Evolutionary conservation across 2,113 vertebrate genomes (phyloP).

Genomic region (Gobius niger): DNA sequence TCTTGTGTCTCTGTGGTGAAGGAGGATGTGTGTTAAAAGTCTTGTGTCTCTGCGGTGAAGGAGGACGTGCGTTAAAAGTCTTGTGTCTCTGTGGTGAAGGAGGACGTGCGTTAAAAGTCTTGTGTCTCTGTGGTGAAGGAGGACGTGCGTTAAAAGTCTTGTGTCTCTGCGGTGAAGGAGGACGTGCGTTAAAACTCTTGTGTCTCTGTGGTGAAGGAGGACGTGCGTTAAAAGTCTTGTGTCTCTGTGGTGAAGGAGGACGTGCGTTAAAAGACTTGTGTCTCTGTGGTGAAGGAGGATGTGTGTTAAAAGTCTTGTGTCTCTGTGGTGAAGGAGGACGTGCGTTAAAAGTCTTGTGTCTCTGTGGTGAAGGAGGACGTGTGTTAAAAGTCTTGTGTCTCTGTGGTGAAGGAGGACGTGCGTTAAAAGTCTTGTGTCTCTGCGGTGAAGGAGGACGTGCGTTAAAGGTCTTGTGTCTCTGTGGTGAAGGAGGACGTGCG

Average conservation of each 20-base stretch:
- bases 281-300: conserved; percentile 49
- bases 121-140: conserved; percentile 38
- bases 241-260: conserved; percentile 49
- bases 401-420: conserved; percentile 53
- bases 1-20: conserved; percentile 15
- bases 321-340: conserved; percentile 48
- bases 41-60: conserved; percentile 32
- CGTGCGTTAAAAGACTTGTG: conserved; percentile 22
- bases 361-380: conserved; percentile 54
- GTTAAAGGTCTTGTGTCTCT: not conserved
- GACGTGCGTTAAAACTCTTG: conserved; percentile 39
- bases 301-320: conserved; percentile 23
- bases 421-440: conserved; percentile 5
- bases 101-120: conserved; percentile 43
- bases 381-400: conserved; percentile 6
- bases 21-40: conserved; percentile 56
- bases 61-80: conserved; percentile 47
- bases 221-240: conserved; percentile 36
- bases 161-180: conserved; percentile 39
- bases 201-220: conserved; percentile 44
- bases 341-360: conserved; percentile 24
- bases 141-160: conserved; percentile 41
- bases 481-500: conserved; percentile 58
- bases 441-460: conserved; percentile 57
- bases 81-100: conserved; percentile 36